Base-by-base conservation (phyloP, 2,113 vertebrate species). In the Struthidea cinerea region DNA sequence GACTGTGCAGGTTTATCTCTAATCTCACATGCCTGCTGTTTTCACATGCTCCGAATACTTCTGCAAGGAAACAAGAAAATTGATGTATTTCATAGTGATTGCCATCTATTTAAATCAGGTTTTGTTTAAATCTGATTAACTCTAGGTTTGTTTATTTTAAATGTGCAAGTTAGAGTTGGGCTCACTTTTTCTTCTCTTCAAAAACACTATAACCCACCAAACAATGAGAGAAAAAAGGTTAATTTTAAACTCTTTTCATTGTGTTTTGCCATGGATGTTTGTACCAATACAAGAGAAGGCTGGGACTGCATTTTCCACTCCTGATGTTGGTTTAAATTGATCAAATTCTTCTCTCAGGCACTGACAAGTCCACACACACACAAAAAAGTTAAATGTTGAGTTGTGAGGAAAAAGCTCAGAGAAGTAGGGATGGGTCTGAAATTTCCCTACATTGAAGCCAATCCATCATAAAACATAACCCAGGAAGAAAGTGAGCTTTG, bases 1-100 rank as follows among this genome's bases (percentile, higher is more conserved):
- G 55, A 83, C 67, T 96, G 6, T 44, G 56, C 52, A 93, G 79
- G 56, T 89, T 94, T 95, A 96, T 95, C 84, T 92, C 84, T 49
- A 84, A 91, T 96, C 93, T 94, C 61, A 60, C 49, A 84, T 30
- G 69, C 52, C 44, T 95, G 55, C 24, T 91, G 3, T 84, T 88
- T 93, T 92, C 80, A 82, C 47, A 55, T 91, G 79, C 39, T 82
- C 60, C 18, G n/a, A 93, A 86, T 87, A 47, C 22, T 83, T 85
- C 61, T 89, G 78, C 47, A 81, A 89, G 76, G 61, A 90, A 94
- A 67, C 24, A 84, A 84, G 86, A 84, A 70, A 90, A 23, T 20
- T 39, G 52, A 75, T 87, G 56, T 41, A 68, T 71, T 96, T 92
- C 42, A 47, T 10, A 60, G 46, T 57, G 80, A 94, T 89, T 94